These are phyloP conservation scores for Oncorhynchus masou DNA, from an alignment of 2,113 vertebrate species.

Conservation along the genomic window DNA sequence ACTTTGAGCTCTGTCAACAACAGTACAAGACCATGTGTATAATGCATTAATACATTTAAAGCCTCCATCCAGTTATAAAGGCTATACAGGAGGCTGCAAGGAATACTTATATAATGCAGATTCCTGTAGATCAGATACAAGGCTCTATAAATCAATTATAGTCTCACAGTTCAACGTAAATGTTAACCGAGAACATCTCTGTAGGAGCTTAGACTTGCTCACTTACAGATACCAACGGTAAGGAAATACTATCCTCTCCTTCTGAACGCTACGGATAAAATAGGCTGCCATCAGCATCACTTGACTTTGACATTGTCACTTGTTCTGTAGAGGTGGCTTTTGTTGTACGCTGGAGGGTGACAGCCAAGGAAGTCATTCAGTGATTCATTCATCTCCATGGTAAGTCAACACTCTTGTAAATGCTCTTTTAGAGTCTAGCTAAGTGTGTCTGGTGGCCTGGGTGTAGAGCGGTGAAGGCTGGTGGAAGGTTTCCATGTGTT, in stretches of 20 bases:
- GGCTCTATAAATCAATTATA: no score
- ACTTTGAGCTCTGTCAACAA: background rate
- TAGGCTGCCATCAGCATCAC: background rate
- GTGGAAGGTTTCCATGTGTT: background rate
- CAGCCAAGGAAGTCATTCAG: background rate
- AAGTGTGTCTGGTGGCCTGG: background rate
- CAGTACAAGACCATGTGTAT: no score
- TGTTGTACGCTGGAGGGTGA: background rate
- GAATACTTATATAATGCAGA: no score
- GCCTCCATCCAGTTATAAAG: no score
- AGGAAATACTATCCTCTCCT: background rate
- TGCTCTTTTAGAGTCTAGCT: background rate
- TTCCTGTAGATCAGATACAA: no score
- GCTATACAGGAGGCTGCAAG: no score
- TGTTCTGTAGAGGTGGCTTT: background rate
- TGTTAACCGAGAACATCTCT: background rate
- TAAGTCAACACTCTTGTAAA: background rate
- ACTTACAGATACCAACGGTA: background rate
- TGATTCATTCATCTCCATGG: background rate
- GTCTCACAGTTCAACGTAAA: background rate
- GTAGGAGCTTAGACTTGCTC: background rate
- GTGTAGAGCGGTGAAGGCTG: slow-evolving; percentile 2
- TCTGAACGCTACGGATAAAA: background rate
- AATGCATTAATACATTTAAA: no score
- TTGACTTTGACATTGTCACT: background rate